Conservation (phyloP, 2,888 invertebrate species). For the Brachypalpus laphriformis region DNA sequence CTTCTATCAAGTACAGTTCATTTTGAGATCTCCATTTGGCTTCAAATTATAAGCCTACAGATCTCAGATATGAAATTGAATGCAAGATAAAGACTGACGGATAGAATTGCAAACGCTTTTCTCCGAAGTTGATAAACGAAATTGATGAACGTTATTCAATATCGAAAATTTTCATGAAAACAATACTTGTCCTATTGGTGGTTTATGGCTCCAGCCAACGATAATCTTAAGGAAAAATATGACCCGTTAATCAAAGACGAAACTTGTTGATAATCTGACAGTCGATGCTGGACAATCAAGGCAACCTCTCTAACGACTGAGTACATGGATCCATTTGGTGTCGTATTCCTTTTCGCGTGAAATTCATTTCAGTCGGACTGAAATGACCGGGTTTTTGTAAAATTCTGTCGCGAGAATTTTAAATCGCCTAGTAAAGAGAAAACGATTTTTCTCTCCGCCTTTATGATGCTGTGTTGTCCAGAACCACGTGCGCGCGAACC, state of each 20-base stretch:
- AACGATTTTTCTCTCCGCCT: neutral
- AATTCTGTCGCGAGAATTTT: neutral
- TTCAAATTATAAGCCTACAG: too few species aligned
- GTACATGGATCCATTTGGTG: neutral
- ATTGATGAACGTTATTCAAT: too few species aligned
- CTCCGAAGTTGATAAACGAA: too few species aligned
- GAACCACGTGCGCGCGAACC: conserved; percentile 28
- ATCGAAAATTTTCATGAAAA: too few species aligned
- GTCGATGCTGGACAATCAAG: conserved; percentile 13
- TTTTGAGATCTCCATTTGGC: too few species aligned
- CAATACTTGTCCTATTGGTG: too few species aligned
- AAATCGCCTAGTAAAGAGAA: neutral
- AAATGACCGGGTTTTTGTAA: conserved; percentile 41
- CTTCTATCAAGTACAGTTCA: too few species aligned
- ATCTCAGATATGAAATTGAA: too few species aligned
- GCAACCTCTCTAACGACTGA: neutral
- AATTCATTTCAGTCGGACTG: conserved; percentile 27
- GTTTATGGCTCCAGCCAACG: too few species aligned
- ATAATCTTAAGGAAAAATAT: too few species aligned
- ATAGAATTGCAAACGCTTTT: too few species aligned
- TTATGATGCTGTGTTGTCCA: neutral
- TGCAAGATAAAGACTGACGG: too few species aligned
- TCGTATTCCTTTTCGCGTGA: conserved; percentile 20
- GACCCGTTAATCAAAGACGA: neutral
- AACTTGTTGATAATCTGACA: conserved; percentile 16